phyloP scores from a whole-genome alignment of 1,140 invertebrate genomes.

The Caenorhabditis briggsae region DNA sequence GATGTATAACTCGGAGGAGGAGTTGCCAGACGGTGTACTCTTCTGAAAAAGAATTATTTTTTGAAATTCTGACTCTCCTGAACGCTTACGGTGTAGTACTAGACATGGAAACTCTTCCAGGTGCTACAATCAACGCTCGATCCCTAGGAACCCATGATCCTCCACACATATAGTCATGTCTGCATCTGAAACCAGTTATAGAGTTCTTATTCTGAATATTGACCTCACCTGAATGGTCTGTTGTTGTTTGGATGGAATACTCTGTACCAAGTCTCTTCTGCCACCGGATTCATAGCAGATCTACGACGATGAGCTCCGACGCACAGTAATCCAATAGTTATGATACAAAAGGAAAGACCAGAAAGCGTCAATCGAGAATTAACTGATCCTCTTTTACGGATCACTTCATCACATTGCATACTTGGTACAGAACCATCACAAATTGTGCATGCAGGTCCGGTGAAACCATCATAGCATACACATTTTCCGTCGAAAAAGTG shows the following conservation, averaged over 20 bases:
- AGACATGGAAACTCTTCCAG: conserved; percentile 55
- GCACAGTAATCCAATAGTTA: conserved; percentile 64
- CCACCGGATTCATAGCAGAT: conserved; percentile 51
- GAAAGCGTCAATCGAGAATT: conserved; percentile 63
- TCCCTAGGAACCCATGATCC: conserved; percentile 61
- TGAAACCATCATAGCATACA: conserved; percentile 21
- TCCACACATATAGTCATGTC: conserved; percentile 62
- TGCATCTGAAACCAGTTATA: conserved; percentile 50
- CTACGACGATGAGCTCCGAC: conserved; percentile 58
- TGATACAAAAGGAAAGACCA: conserved; percentile 66
- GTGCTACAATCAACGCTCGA: conserved; percentile 55
- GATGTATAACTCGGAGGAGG: conserved; percentile 63
- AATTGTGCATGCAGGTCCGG: conserved; percentile 29
- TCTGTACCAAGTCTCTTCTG: conserved; percentile 59
- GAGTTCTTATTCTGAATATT: neutral
- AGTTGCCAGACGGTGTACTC: conserved; percentile 49
- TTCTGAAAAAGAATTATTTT: conserved; percentile 21
- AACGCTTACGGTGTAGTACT: conserved; percentile 7
- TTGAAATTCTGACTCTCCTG: neutral
- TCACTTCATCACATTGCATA: conserved; percentile 31
- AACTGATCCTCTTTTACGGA: conserved; percentile 41
- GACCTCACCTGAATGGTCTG: conserved; percentile 51
- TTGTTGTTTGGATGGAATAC: conserved; percentile 56
- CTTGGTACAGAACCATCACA: conserved; percentile 11
- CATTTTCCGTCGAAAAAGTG: conserved; percentile 45